Percentiles rank a stretch among this genome's conserved stretches.
Conservation (phyloP, 2,113 vertebrate species). For the Eubucco bourcierii region DNA sequence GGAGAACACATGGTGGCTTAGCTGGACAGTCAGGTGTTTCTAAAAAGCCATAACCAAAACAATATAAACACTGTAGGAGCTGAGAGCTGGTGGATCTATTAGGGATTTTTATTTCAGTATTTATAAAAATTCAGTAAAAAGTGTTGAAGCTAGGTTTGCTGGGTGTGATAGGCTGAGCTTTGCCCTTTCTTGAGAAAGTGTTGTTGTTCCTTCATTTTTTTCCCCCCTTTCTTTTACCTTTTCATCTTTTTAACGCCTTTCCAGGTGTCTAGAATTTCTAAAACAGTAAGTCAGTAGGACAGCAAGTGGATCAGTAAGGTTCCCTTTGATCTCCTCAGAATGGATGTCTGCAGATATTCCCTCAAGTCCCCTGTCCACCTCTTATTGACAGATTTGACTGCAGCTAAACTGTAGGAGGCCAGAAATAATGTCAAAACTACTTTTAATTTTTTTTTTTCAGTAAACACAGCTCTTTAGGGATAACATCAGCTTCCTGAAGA, state of each 20-base stretch:
- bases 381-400: conserved; percentile 56
- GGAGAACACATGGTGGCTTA: background rate
- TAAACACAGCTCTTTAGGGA: conserved; percentile 27
- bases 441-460: background rate
- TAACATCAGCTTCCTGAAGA: conserved; percentile 47
- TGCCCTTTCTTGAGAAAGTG: background rate
- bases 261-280: conserved; percentile 17
- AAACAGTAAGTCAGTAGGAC: conserved; percentile 41
- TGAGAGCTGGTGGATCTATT: background rate
- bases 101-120: background rate
- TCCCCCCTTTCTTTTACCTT: background rate
- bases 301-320: conserved; percentile 35
- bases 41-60: background rate
- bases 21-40: background rate
- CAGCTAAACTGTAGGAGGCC: conserved; percentile 20
- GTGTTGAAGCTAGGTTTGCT: background rate
- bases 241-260: conserved; percentile 44
- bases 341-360: conserved; percentile 34
- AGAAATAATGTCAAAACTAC: conserved; percentile 40
- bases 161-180: background rate
- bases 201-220: background rate
- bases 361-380: conserved; percentile 29
- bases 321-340: conserved; percentile 51
- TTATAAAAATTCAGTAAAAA: background rate
- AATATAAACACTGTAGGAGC: background rate